phyloP scores from a whole-genome alignment of 1,140 invertebrate genomes.

The Hormaphis cornu region DNA sequence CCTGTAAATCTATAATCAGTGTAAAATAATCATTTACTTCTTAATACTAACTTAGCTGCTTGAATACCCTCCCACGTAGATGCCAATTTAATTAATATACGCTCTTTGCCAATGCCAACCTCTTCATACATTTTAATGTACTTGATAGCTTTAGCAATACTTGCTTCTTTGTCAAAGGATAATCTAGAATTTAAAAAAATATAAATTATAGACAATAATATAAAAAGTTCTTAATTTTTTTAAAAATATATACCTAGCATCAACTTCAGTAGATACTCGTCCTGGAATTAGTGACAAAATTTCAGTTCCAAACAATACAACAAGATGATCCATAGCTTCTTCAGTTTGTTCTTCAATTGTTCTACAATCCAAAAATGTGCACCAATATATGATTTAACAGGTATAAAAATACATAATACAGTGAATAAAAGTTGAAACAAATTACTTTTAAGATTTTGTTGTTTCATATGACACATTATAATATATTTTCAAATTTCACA shows the following conservation, averaged over 20 bases:
- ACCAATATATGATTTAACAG: too few relatives aligned
- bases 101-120: constrained; percentile 78
- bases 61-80: constrained; percentile 99
- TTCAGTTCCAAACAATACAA: constrained; percentile 91
- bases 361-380: constrained; percentile 48
- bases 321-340: constrained; percentile 83
- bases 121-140: constrained; percentile 85
- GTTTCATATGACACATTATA: too few relatives aligned
- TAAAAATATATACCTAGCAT: constrained; percentile 63
- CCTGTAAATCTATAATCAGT: neutral
- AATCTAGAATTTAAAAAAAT: constrained; percentile 51
- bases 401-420: too few relatives aligned
- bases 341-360: constrained; percentile 59
- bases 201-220: neutral
- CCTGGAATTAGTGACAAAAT: constrained; percentile 97
- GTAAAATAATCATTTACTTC: neutral
- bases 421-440: too few relatives aligned
- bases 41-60: constrained; percentile 69
- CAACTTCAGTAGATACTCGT: constrained; percentile 95
- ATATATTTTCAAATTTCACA: too few relatives aligned
- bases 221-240: neutral
- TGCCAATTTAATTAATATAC: constrained; percentile 92
- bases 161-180: constrained; percentile 88
- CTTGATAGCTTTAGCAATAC: constrained; percentile 78
- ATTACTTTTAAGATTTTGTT: too few relatives aligned